phyloP scores from a whole-genome alignment of 1,140 invertebrate species.

The Phthorimaea operculella region DNA sequence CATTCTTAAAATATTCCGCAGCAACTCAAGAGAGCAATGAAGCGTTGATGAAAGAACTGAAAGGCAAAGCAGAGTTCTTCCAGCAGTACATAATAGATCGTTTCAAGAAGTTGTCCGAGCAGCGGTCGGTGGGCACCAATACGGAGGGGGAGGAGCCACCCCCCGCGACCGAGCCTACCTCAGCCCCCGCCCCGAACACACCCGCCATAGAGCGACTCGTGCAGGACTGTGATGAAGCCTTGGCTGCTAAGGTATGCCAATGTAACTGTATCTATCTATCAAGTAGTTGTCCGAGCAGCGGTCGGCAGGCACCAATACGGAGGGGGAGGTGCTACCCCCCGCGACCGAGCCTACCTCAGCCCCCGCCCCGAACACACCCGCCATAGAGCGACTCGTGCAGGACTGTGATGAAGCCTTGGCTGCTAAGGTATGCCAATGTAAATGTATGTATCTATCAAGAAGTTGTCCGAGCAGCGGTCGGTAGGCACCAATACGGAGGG shows the following conservation, averaged over 20 bases:
- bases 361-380: neutral
- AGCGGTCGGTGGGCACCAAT: slow-evolving; percentile 37
- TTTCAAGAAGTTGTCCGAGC: slow-evolving; percentile 41
- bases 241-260: slow-evolving; percentile 38
- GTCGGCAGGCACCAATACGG: slow-evolving; percentile 42
- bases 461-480: slow-evolving; percentile 34
- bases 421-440: slow-evolving; percentile 31
- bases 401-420: slow-evolving; percentile 32
- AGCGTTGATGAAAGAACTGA: slow-evolving; percentile 62
- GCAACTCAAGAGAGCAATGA: slow-evolving; percentile 62
- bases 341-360: neutral
- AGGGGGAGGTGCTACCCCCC: slow-evolving; percentile 8
- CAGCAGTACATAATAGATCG: slow-evolving; percentile 64
- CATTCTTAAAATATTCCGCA: no score
- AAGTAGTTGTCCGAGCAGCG: slow-evolving; percentile 40
- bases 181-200: neutral
- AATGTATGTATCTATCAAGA: slow-evolving; percentile 14
- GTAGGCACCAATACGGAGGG: slow-evolving; percentile 45
- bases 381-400: slow-evolving; percentile 16
- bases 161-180: neutral
- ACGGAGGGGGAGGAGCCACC: slow-evolving; percentile 24
- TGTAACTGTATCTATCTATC: neutral
- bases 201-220: slow-evolving; percentile 14
- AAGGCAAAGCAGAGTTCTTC: slow-evolving; percentile 67
- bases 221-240: slow-evolving; percentile 26